Base-by-base conservation (phyloP, 2,113 vertebrate genomes). In the Neogale vison region DNA sequence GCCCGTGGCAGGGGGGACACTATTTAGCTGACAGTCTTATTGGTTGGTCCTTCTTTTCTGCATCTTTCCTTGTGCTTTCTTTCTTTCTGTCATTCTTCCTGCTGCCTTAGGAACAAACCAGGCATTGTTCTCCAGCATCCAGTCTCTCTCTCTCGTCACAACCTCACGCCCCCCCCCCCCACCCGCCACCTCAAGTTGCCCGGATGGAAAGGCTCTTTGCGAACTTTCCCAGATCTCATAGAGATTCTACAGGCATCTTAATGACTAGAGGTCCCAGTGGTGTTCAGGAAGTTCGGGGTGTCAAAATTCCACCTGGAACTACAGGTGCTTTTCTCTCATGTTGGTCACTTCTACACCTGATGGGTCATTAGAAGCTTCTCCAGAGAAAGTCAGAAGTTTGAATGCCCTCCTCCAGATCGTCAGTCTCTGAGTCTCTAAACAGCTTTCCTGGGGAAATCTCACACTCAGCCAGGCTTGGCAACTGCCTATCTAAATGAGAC, bases 161-260 rank as follows among this genome's bases (percentile, higher is more conserved):
- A 3, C 1, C 31, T 1, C 50, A 52, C 14, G 1, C 31, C 63
- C 26, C 29, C 29, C 42, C 4, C 0, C 17, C 52, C 63, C 1
- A 13, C 63, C 63, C 4, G 11, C 52, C 52, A 55, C 57, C 57
- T 18, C 20, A n/a, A n/a, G 18, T 31, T 6, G 29, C 36, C 0
- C 23, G 23, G 0, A 42, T 50, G 47, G 61, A 52, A 69, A 92
- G 2, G 39, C 13, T 52, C 36, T 72, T 69, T 36, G 34, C 77
- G 3, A 42, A 52, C 20, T 59, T 47, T 47, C 59, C 52, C 17
- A 29, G 29, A 9, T 55, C 67, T 79, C 72, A 31, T 1, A 18
- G 82, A 89, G 45, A 50, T 39, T 47, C 21, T 11, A 12, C 9
- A 34, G 45, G 24, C 26, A 1, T 77, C 90, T n/a, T 9, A 18